phyloP scores from a whole-genome alignment of 2,797 vertebrate genomes.

The Peromyscus melanophrys region DNA sequence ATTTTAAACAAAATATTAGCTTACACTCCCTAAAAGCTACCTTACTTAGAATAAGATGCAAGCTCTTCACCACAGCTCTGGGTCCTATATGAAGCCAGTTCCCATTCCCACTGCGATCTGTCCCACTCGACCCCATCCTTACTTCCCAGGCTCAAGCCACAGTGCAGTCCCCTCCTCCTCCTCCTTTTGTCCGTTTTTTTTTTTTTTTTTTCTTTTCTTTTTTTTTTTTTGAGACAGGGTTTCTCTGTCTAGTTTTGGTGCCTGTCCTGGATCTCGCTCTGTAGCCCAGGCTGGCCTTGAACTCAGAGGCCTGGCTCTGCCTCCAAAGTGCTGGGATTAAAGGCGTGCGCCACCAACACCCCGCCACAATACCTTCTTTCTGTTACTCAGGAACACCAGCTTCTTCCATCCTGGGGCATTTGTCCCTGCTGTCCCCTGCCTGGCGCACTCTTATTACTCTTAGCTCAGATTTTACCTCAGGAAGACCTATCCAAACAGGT shows the following conservation, averaged over 20 bases:
- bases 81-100: not conserved
- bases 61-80: not conserved
- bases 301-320: no score
- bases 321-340: no score
- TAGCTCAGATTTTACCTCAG: slow-evolving; percentile 11
- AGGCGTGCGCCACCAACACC: no score
- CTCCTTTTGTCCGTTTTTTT: no score
- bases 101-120: not conserved
- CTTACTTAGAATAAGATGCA: slow-evolving; percentile 20
- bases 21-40: not conserved
- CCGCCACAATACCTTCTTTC: not conserved
- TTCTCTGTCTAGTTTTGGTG: no score
- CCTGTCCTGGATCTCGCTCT: no score
- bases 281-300: no score
- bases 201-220: rapidly evolving
- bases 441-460: not conserved
- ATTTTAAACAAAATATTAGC: slow-evolving; percentile 42
- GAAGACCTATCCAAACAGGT: not conserved
- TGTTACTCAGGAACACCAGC: not conserved
- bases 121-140: not conserved
- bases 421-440: not conserved
- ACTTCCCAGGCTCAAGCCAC: not conserved
- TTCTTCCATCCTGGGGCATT: not conserved
- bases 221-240: no score
- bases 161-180: rapidly evolving